A percentile compares a stretch with the other conserved stretches of the same genome.
Conservation (phyloP, 23 tunicate species). For the Aplidium turbinatum region DNA sequence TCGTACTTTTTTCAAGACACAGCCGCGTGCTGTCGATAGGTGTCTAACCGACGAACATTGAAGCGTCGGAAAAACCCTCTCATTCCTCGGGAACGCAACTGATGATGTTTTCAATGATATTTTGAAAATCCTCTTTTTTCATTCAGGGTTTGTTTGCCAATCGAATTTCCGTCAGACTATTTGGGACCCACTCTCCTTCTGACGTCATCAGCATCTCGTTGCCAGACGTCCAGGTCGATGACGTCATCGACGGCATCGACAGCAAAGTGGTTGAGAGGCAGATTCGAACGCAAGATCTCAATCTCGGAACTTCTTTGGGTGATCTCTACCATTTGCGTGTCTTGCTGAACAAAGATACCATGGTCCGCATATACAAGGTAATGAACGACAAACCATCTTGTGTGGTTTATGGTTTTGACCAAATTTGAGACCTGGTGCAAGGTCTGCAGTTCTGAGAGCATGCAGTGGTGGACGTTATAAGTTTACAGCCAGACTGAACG, state of each 20-base stretch:
- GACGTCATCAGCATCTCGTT: slow-evolving; percentile 28
- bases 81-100: too few species aligned
- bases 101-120: too few species aligned
- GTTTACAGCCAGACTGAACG: too few species aligned
- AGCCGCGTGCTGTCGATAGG: too few species aligned
- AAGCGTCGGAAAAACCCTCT: too few species aligned
- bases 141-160: slow-evolving; percentile 31
- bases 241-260: slow-evolving; percentile 2
- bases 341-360: slow-evolving; percentile 28
- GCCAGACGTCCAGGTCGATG: slow-evolving; percentile 26
- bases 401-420: too few species aligned
- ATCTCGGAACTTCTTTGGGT: slow-evolving; percentile 46
- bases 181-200: slow-evolving; percentile 61
- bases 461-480: too few species aligned
- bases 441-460: too few species aligned
- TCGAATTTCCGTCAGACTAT: slow-evolving; percentile 39
- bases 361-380: slow-evolving; percentile 33
- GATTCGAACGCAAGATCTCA: slow-evolving; percentile 30
- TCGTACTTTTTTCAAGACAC: too few species aligned
- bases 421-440: too few species aligned
- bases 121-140: not conserved
- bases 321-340: slow-evolving; percentile 43
- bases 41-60: too few species aligned
- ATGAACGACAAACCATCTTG: not conserved
- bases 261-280: not conserved